Percentiles rank a stretch among this genome's conserved stretches.
These are phyloP conservation scores for Cossypha heuglini DNA, from an alignment of 2,797 vertebrate species.

Conservation along the genomic window DNA sequence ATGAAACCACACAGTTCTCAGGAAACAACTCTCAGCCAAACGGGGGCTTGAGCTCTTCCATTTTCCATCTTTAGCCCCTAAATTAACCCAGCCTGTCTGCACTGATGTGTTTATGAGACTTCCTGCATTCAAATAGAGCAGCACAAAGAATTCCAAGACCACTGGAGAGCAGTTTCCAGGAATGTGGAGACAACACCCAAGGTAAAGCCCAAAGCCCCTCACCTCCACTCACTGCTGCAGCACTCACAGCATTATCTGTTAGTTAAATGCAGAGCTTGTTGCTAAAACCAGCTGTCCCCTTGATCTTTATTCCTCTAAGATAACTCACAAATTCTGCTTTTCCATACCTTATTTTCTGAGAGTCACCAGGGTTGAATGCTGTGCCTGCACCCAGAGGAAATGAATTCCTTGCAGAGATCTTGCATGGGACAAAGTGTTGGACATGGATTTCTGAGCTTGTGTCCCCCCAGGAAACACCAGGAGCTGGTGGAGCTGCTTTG, in stretches of 20 bases:
- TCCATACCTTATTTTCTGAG: slow-evolving; percentile 17
- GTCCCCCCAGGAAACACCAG: neutral
- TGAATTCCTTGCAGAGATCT: neutral
- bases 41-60: neutral
- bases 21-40: neutral
- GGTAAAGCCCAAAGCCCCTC: neutral
- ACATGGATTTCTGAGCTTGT: neutral
- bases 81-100: neutral
- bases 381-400: neutral
- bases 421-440: neutral
- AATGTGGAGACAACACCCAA: neutral
- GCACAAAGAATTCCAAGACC: neutral
- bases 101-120: neutral
- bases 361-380: neutral
- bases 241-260: neutral
- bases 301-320: neutral
- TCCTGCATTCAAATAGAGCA: neutral
- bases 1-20: neutral
- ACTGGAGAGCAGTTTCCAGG: neutral
- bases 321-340: neutral
- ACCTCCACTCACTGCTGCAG: neutral
- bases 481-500: neutral
- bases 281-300: neutral
- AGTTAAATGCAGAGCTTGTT: neutral
- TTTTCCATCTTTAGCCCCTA: neutral